Percentiles rank a stretch among this genome's conserved stretches.
These are phyloP conservation scores for Illadopsis cleaveri DNA, from an alignment of 2,113 vertebrate genomes.

Conservation along the genomic window DNA sequence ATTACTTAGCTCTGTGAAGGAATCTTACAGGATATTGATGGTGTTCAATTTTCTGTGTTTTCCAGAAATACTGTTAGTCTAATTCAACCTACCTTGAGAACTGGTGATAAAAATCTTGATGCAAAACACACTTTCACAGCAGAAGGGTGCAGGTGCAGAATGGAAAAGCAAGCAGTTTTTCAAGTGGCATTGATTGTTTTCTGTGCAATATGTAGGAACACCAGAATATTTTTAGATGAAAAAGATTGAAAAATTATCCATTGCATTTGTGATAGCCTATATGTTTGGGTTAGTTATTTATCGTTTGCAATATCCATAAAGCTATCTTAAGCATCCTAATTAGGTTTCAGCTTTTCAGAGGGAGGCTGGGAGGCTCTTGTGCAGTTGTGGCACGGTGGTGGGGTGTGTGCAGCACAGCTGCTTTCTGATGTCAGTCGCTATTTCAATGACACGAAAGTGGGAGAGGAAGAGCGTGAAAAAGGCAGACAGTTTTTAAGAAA, in stretches of 20 bases:
- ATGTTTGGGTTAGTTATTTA: conserved; percentile 52
- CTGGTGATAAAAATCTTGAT: conserved; percentile 9
- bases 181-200: conserved; percentile 35
- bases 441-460: conserved; percentile 54
- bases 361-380: conserved; percentile 32
- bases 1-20: neutral
- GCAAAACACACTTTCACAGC: neutral
- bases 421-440: conserved; percentile 67
- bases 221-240: conserved; percentile 50
- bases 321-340: conserved; percentile 61
- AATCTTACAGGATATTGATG: neutral
- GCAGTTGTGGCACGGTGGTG: conserved; percentile 42
- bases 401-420: conserved; percentile 53
- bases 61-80: neutral
- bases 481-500: conserved; percentile 43
- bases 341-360: conserved; percentile 39
- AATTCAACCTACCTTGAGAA: neutral
- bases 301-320: conserved; percentile 35
- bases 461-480: conserved; percentile 64
- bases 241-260: conserved; percentile 61
- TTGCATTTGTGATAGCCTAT: conserved; percentile 17
- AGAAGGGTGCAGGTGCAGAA: conserved; percentile 47
- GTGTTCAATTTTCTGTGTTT: too few relatives aligned
- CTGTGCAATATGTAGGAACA: conserved; percentile 3
- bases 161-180: conserved; percentile 34